These are phyloP conservation scores for Drosophila acutilabella DNA, from an alignment of 2,888 invertebrate species.

Conservation along the genomic window DNA sequence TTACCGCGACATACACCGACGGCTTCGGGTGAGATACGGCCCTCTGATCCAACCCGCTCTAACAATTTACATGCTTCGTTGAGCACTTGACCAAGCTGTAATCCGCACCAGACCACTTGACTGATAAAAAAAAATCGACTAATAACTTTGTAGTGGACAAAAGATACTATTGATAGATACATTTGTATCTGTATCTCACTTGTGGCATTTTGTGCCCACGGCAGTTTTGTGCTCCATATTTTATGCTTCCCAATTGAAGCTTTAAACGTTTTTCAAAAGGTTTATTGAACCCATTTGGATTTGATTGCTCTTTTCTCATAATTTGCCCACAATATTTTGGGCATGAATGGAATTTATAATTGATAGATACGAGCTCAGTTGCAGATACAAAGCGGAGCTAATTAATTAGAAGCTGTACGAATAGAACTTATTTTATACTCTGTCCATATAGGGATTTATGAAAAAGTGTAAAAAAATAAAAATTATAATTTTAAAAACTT, in stretches of 20 bases:
- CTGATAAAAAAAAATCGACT: constrained; percentile 49
- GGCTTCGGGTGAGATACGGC: constrained; percentile 89
- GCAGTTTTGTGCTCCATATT: constrained; percentile 38
- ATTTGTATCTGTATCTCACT: constrained; percentile 3
- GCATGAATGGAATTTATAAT: constrained; percentile 64
- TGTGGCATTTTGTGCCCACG: constrained; percentile 4
- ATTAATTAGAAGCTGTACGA: too few relatives aligned
- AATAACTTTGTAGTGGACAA: constrained; percentile 12
- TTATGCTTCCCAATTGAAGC: constrained; percentile 38
- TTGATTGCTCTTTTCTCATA: constrained; percentile 31
- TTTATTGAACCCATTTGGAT: constrained; percentile 62
- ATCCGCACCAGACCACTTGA: constrained; percentile 28
- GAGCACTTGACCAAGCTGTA: constrained; percentile 38
- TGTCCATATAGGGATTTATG: too few relatives aligned
- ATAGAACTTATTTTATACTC: too few relatives aligned
- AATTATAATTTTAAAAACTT: too few relatives aligned
- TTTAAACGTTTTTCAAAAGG: constrained; percentile 43
- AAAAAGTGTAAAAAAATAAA: too few relatives aligned
- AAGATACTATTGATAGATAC: constrained; percentile 27
- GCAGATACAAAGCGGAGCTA: neutral
- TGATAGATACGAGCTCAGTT: constrained; percentile 25
- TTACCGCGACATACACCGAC: constrained; percentile 92
- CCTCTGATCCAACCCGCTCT: neutral
- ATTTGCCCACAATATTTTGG: constrained; percentile 45
- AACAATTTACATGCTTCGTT: constrained; percentile 70